Conservation (phyloP, 2,888 invertebrate species). For the Platycheirus rosarum region DNA sequence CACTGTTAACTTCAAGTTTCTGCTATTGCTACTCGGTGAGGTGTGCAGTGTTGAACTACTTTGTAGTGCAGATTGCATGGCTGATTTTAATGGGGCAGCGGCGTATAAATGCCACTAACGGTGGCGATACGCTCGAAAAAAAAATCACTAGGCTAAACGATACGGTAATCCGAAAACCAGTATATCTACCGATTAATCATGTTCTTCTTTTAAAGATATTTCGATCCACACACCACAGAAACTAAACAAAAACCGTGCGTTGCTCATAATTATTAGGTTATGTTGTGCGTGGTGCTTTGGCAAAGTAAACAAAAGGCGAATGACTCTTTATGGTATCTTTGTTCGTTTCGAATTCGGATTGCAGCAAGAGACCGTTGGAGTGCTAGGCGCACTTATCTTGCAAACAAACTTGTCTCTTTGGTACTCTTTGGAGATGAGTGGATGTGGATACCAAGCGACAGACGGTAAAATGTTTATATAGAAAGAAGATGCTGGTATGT, state of each 20-base stretch:
- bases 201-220: neutral
- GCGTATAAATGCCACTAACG: conserved; percentile 27
- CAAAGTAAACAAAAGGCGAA: conserved; percentile 23
- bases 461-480: neutral
- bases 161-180: conserved; percentile 42
- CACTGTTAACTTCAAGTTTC: conserved; percentile 47
- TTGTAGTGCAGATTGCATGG: conserved; percentile 36
- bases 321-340: conserved; percentile 19
- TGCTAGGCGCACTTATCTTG: conserved; percentile 5
- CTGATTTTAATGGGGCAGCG: conserved; percentile 46
- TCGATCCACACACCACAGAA: conserved; percentile 7
- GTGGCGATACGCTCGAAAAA: conserved; percentile 33
- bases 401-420: neutral
- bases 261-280: neutral
- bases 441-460: neutral
- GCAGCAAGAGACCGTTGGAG: neutral
- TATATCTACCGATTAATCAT: conserved; percentile 40
- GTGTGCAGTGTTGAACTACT: conserved; percentile 32
- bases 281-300: neutral
- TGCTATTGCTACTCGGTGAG: conserved; percentile 27
- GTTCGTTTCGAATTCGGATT: conserved; percentile 1
- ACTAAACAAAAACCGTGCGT: neutral
- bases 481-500: neutral
- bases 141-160: conserved; percentile 29
- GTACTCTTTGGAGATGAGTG: conserved; percentile 5